Base-by-base conservation (phyloP, 37 sponge, comb jelly and placozoan genomes). In the Hexactinellida sp. region DNA sequence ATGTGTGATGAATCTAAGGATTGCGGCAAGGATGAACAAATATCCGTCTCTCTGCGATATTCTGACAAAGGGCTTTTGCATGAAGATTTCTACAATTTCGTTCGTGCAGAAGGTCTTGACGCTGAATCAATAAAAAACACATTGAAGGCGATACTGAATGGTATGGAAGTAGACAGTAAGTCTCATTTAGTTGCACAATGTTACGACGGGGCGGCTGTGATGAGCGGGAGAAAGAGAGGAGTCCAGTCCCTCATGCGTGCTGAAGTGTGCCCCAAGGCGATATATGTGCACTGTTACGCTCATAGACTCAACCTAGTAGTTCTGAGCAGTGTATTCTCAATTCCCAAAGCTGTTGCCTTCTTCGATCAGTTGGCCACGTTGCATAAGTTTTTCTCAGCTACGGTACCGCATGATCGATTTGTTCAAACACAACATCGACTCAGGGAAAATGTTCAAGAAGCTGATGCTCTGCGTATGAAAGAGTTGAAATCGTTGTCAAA, bases 11-110 rank as follows among this genome's bases (percentile, higher is more conserved):
- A 63, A 63, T 63, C 28, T 63, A 63, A 63, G 76, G 32, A 63
- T 63, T 63, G 76, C 25, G 34, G 34, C 21, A 63, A 63, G 34
- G 76, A 63, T 63, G 25, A 63, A 63, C 76, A 63, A 63, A 63
- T 63, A 63, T 63, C 76, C 3, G 76, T 63, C 76, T 63, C 47
- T 41, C 47, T 63, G 76, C 25, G 76, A 63, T 63, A 63, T 63
- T 23, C 76, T 63, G 76, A 63, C 76, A n/a, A 63, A 3, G 76
- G 76, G 30, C 32, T 28, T 63, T 32, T 63, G 76, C 76, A 63
- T 63, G 76, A 63, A 63, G 76, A 32, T 63, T 63, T 63, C 76
- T 63, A 63, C 76, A 63, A 63, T 63, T 63, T 63, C 34, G 76
- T 63, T 63, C 76, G 47, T 41, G 47, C 47, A 41, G 47, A 41